Conservation (phyloP, 2,888 invertebrate genomes). For the Nesidiocoris tenuis region DNA sequence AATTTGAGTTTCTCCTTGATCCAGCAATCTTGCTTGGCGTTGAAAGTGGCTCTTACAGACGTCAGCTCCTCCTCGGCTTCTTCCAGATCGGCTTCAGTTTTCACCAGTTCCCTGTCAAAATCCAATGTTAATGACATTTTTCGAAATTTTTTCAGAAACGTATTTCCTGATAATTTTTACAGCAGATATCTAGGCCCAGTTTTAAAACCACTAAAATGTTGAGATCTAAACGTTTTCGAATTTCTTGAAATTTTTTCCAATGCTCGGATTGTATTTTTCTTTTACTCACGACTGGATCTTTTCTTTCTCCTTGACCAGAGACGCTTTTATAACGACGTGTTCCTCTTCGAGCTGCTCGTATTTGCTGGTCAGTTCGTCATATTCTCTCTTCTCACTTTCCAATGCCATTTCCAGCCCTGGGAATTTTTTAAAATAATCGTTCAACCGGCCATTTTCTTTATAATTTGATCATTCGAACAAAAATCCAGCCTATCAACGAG, state of each 20-base stretch:
- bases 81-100: constrained; percentile 64
- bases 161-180: constrained; percentile 51
- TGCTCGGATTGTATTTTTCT: neutral
- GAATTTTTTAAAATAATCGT: no score
- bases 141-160: no score
- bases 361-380: constrained; percentile 75
- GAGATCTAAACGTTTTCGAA: neutral
- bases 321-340: constrained; percentile 78
- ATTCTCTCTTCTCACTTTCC: constrained; percentile 68
- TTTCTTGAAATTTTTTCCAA: neutral
- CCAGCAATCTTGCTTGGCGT: constrained; percentile 68
- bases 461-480: no score
- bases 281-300: constrained; percentile 65
- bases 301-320: constrained; percentile 79
- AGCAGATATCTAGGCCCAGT: neutral
- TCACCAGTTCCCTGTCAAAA: constrained; percentile 60
- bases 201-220: no score
- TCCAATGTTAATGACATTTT: neutral
- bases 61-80: constrained; percentile 65
- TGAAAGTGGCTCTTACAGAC: constrained; percentile 64
- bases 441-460: no score
- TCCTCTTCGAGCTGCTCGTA: constrained; percentile 83
- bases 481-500: no score
- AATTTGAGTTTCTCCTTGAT: constrained; percentile 69
- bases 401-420: constrained; percentile 69